Evolutionary conservation across 1,140 invertebrate genomes (phyloP), one percentile per base, ranked within the genome.

Genomic region (Physella acuta): DNA sequence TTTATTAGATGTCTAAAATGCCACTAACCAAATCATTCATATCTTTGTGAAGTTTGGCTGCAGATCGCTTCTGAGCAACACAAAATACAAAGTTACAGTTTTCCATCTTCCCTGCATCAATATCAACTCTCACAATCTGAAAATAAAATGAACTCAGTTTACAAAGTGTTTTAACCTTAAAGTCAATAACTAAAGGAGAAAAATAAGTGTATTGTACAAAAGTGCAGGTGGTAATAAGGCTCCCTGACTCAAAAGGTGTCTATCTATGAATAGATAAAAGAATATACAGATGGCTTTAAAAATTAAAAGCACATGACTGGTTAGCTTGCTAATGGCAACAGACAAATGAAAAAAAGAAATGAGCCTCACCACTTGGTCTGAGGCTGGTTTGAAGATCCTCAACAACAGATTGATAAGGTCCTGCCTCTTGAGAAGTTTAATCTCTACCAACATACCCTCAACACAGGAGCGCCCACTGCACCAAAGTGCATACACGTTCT

Each of bases 361-460:
- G n/a, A n/a, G n/a, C n/a, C n/a, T 84, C 75, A 87, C 86, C 52
- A 95, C 88, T 82, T 96, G 93, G 86, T 99, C 97, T 61, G 90
- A 89, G 0, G 84, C 79, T 0, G 95, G 95, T 65, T 92, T 87
- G 75, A 97, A 90, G n/a, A 95, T 82, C 58, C 93, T 91, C 0
- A 93, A 87, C 1, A 97, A 85, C 11, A 96, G 89, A 39, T 93
- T 92, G 4, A 99, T 91, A 58, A 99, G 86, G 84, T 99, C 97
- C 88, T 99, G 98, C 39, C 97, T 88, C 88, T 98, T 98, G 37
- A 97, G 90, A 53, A 98, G 88, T 83, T 95, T 95, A 26, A 99
- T 86, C 77, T 99, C 96, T 0, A 98, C 92, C 28, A 99, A 87
- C 94, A 99, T 95, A 20, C 96, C 96, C 83, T 98, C 94, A 76